Conservation (phyloP, 2,888 invertebrate species). For the Drosophila eohydei region DNA sequence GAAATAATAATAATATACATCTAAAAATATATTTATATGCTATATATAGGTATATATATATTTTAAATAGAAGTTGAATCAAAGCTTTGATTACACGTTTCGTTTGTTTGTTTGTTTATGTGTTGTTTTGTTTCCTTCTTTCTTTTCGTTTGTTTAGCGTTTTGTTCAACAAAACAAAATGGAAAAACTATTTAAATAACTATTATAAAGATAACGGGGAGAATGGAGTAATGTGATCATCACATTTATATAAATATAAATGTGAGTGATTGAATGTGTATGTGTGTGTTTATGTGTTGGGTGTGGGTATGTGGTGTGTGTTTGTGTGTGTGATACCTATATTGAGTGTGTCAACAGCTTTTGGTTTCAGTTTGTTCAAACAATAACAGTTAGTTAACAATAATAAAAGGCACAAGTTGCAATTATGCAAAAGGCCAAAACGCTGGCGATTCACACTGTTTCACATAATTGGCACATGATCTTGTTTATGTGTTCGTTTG, state of each 20-base stretch:
- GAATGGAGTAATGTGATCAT: conserved; percentile 30
- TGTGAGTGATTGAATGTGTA: conserved; percentile 26
- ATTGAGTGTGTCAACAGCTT: conserved; percentile 71
- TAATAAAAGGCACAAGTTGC: conserved; percentile 77
- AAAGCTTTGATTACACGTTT: conserved; percentile 75
- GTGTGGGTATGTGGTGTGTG: conserved; percentile 3
- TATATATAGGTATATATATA: conserved; percentile 73
- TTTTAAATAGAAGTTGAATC: conserved; percentile 76
- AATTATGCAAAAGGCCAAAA: conserved; percentile 77
- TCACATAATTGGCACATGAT: conserved; percentile 68
- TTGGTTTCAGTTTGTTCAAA: conserved; percentile 75
- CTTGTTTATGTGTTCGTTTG: conserved; percentile 47
- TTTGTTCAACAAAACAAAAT: conserved; percentile 77
- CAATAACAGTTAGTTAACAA: conserved; percentile 78
- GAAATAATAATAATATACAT: conserved; percentile 82
- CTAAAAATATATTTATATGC: conserved; percentile 79
- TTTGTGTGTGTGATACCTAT: conserved; percentile 31
- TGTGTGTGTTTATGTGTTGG: conserved; percentile 12
- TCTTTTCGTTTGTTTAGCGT: conserved; percentile 63
- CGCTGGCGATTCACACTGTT: conserved; percentile 73
- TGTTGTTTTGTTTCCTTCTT: conserved; percentile 28
- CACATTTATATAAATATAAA: conserved; percentile 11
- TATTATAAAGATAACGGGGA: conserved; percentile 54
- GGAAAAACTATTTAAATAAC: conserved; percentile 76
- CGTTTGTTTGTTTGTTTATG: conserved; percentile 46